Evolutionary conservation across 2,888 invertebrate genomes (phyloP).

Genomic region (Seladonia tumulorum): DNA sequence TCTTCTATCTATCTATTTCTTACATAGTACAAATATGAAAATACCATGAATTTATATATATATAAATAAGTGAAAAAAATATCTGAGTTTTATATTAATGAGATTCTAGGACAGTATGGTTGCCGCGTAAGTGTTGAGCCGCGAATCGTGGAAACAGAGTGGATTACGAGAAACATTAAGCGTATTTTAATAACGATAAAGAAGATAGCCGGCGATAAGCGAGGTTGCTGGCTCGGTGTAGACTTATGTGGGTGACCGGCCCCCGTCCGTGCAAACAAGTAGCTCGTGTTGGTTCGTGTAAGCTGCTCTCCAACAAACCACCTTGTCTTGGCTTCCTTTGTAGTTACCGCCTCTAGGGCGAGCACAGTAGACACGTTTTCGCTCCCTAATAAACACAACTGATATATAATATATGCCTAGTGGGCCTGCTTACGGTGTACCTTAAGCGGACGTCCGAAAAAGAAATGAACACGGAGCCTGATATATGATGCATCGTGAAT

Average conservation of each 20-base stretch:
- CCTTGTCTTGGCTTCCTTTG: slow-evolving; percentile 70
- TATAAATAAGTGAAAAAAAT: too few relatives aligned
- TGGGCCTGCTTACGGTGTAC: slow-evolving; percentile 40
- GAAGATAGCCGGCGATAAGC: slow-evolving; percentile 55
- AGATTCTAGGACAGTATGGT: not conserved
- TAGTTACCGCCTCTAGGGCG: slow-evolving; percentile 67
- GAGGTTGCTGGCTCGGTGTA: slow-evolving; percentile 57
- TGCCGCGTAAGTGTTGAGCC: slow-evolving; percentile 30
- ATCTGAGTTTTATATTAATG: too few relatives aligned
- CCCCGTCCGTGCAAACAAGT: slow-evolving; percentile 71
- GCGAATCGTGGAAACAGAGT: slow-evolving; percentile 11
- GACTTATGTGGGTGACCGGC: slow-evolving; percentile 64
- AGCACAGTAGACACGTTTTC: slow-evolving; percentile 72
- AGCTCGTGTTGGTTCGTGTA: slow-evolving; percentile 72
- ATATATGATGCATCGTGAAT: slow-evolving; percentile 58
- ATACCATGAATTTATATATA: too few relatives aligned
- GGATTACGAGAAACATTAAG: slow-evolving; percentile 31
- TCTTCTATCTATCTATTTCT: too few relatives aligned
- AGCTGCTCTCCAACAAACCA: slow-evolving; percentile 72
- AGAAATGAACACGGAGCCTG: slow-evolving; percentile 44
- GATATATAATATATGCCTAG: slow-evolving; percentile 71
- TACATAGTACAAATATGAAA: too few relatives aligned
- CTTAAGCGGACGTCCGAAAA: slow-evolving; percentile 59
- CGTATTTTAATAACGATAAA: slow-evolving; percentile 63
- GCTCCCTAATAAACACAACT: slow-evolving; percentile 71